These are phyloP conservation scores for Cyanistes caeruleus DNA, from an alignment of 2,113 vertebrate species.

Conservation along the genomic window DNA sequence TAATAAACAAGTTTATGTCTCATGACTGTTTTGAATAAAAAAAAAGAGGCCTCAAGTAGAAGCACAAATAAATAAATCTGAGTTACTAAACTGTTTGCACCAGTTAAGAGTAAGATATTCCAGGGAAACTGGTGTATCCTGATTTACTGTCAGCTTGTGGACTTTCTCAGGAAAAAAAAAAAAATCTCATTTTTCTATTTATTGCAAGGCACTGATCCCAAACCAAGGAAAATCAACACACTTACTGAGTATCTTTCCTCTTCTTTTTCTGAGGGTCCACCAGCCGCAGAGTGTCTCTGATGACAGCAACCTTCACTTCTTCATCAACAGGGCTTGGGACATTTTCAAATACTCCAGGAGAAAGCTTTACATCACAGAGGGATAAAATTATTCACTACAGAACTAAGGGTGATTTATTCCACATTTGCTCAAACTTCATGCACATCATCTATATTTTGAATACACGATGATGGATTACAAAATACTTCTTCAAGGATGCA, in stretches of 20 bases:
- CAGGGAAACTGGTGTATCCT: background rate
- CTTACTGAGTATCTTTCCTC: constrained; percentile 70
- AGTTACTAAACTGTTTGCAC: background rate
- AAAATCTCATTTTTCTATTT: background rate
- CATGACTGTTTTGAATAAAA: background rate
- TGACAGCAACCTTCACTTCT: constrained; percentile 94
- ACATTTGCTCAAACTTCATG: background rate
- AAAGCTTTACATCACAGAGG: constrained; percentile 78
- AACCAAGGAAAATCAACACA: background rate
- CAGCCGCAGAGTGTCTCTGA: constrained; percentile 92
- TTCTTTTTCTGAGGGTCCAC: constrained; percentile 87
- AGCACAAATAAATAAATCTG: background rate
- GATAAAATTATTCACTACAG: background rate
- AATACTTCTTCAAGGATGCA: background rate
- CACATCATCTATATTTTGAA: background rate
- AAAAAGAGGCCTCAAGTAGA: background rate
- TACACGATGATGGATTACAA: background rate
- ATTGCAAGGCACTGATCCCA: background rate
- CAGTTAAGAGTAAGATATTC: background rate
- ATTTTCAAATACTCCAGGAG: constrained; percentile 91
- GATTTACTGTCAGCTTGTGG: background rate
- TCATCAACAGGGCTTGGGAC: constrained; percentile 94
- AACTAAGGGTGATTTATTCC: background rate
- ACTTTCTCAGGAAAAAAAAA: background rate
- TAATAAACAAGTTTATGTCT: background rate